phyloP scores from a whole-genome alignment of 2,113 vertebrate genomes.

The Pelusios castaneus region DNA sequence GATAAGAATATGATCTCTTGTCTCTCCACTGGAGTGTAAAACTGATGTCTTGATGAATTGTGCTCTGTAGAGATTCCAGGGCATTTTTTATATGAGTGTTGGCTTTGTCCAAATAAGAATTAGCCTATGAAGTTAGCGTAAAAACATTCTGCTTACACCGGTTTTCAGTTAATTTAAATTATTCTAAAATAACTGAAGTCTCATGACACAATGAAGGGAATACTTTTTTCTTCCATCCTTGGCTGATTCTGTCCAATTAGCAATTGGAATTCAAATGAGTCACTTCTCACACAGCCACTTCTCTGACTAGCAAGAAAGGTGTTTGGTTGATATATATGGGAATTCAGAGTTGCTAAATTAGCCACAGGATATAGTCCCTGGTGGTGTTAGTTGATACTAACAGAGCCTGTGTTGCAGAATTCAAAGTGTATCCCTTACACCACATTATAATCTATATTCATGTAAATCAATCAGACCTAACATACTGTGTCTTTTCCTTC shows the following conservation, averaged over 20 bases:
- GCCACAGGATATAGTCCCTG: neutral
- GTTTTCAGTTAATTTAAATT: neutral
- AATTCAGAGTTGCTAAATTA: neutral
- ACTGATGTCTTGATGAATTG: neutral
- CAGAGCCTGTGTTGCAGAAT: neutral
- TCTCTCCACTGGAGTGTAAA: accelerated
- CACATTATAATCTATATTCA: neutral
- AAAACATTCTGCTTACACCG: neutral
- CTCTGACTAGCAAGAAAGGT: neutral
- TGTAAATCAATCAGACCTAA: neutral
- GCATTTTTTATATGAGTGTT: neutral
- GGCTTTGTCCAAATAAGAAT: neutral
- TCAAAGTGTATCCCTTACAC: neutral
- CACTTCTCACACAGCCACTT: neutral
- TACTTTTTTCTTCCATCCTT: neutral
- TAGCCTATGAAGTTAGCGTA: neutral
- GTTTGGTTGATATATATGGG: accelerated
- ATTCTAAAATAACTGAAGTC: neutral
- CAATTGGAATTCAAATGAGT: neutral
- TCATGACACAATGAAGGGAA: neutral
- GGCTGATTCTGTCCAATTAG: neutral
- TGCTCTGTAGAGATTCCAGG: neutral
- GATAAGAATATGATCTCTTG: neutral
- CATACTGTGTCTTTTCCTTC: neutral
- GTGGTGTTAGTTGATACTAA: neutral